Evolutionary conservation across 2,888 invertebrate species (phyloP), one percentile per base, ranked within the genome.

Genomic region (Tetheella fluctuosa): DNA sequence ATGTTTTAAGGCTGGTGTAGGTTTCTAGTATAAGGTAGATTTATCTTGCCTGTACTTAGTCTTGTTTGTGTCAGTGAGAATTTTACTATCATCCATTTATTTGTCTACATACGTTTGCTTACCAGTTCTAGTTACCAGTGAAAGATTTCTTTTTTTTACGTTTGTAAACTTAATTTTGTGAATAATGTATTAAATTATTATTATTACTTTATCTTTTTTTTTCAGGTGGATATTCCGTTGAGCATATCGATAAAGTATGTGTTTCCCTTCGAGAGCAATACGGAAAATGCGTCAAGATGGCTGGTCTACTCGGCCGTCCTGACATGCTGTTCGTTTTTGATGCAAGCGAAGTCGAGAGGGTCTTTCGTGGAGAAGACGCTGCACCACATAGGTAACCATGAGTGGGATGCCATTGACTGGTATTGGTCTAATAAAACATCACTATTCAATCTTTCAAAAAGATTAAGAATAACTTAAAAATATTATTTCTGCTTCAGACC

Each of bases 301-400:
- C 94, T 0, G 95, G 95, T 0, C 85, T 96, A 2, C 81, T 96
- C 0, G 96, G 96, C 2, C 87, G 96, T 61, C 96, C 96, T 0
- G 96, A 96, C 69, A 95, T 96, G 95, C 89, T 96, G 39, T 96
- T 96, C 74, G 89, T 96, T 0, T 96, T 95, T 75, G 95, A 96
- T 71, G 95, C 96, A 0, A 92, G 94, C 28, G 95, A 96, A 75
- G 96, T 96, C 15, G 96, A 96, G 75, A 90, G 94, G 59, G 95
- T 96, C 0, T 96, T 96, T 71, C 85, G 96, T 15, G 94, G 94
- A 25, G 96, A 96, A 81, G 96, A 96, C 68, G 86, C 86, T 1
- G 93, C 95, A 76, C 96, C 96, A 0, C 94, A 95, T 67, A 87
- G 93, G 93, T 93, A 55, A 61, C 25, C 17, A 30, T 8, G 7